Conservation (phyloP, 2,888 invertebrate genomes). For the Tethea ocularis region DNA sequence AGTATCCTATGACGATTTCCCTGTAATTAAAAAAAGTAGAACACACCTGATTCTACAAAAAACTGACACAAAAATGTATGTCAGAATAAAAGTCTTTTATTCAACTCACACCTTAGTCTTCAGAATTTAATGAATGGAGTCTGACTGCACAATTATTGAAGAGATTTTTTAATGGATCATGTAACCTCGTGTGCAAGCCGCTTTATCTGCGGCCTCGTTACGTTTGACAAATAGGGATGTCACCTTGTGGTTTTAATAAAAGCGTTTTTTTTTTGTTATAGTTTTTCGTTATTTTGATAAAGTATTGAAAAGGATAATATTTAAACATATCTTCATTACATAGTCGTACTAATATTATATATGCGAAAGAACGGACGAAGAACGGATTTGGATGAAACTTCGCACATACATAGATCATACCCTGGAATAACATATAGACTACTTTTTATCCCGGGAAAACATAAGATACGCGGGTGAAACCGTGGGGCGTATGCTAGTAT, state of each 20-base stretch:
- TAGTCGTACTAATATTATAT: too few relatives aligned
- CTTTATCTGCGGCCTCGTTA: neutral
- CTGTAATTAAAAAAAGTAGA: too few relatives aligned
- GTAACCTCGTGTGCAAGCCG: slow-evolving; percentile 1
- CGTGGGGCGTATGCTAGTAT: too few relatives aligned
- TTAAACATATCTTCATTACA: too few relatives aligned
- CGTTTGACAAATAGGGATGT: neutral
- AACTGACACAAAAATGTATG: neutral
- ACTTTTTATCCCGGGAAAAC: too few relatives aligned
- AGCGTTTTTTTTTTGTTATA: neutral
- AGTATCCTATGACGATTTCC: too few relatives aligned
- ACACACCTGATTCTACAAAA: neutral
- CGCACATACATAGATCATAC: too few relatives aligned
- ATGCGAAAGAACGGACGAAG: too few relatives aligned
- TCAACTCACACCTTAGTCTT: neutral
- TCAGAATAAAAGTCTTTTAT: neutral
- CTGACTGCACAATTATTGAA: neutral
- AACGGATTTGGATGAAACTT: too few relatives aligned
- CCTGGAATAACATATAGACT: too few relatives aligned
- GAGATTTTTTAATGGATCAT: slow-evolving; percentile 1
- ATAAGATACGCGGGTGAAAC: too few relatives aligned
- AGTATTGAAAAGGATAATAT: too few relatives aligned
- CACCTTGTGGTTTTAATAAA: neutral
- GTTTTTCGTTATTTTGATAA: neutral
- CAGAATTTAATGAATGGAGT: neutral